Conservation (phyloP, 1,140 invertebrate genomes). For the Drosophila ambigua region DNA sequence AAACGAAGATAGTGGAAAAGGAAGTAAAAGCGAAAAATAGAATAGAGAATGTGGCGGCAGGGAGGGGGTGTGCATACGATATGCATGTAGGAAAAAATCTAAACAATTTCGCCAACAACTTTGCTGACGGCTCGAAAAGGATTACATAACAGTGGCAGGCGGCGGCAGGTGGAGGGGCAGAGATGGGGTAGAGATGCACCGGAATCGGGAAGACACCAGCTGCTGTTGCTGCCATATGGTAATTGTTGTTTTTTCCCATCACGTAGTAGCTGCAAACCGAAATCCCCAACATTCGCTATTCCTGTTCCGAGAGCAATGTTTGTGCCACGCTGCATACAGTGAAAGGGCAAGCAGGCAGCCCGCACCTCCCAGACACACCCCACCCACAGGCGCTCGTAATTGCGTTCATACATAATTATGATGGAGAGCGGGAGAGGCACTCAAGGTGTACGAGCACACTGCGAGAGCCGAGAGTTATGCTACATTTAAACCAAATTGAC, state of each 20-base stretch:
- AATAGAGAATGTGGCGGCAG: constrained; percentile 17
- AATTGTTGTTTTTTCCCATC: constrained; percentile 63
- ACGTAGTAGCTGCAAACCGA: constrained; percentile 35
- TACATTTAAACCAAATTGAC: constrained; percentile 60
- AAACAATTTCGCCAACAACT: constrained; percentile 72
- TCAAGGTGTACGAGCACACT: constrained; percentile 33
- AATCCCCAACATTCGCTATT: constrained; percentile 11
- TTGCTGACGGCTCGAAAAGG: constrained; percentile 61
- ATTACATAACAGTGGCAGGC: constrained; percentile 50
- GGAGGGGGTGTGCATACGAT: constrained; percentile 28
- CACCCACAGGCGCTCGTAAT: constrained; percentile 27
- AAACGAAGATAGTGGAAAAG: constrained; percentile 45
- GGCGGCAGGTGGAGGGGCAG: neutral
- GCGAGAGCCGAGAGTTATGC: constrained; percentile 54
- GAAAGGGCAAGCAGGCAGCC: constrained; percentile 4
- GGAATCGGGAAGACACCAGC: constrained; percentile 13
- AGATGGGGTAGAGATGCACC: neutral
- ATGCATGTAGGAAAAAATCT: constrained; percentile 70
- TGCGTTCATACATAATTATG: constrained; percentile 62
- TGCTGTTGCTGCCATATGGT: constrained; percentile 51
- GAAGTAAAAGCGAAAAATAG: constrained; percentile 18
- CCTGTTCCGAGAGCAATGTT: constrained; percentile 7
- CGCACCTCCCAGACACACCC: neutral
- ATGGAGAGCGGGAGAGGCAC: neutral
- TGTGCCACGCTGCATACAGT: neutral